Conservation (phyloP, 2,888 invertebrate genomes). For the Andrena chrysosceles region DNA sequence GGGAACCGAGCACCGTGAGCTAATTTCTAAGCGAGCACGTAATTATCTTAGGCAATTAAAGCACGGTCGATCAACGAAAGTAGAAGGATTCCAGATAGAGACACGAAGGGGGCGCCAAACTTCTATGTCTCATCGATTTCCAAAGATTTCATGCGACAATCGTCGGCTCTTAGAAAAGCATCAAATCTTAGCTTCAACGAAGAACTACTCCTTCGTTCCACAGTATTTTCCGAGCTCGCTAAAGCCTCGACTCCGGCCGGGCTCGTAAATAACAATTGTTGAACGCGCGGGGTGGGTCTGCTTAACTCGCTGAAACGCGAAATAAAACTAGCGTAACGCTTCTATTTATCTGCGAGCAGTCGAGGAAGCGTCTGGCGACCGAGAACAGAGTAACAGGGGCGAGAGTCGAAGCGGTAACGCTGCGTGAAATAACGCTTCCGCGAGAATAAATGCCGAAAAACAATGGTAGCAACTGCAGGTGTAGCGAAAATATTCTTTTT, state of each 20-base stretch:
- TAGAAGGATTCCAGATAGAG: no score
- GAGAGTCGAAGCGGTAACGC: background rate
- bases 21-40: slow-evolving; percentile 10
- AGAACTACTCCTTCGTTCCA: no score
- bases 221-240: background rate
- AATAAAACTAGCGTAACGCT: slow-evolving; percentile 25
- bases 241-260: background rate
- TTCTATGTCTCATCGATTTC: no score
- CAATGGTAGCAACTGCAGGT: background rate
- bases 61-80: background rate
- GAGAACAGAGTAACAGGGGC: background rate
- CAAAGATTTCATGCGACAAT: no score
- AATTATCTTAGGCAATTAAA: slow-evolving; percentile 2
- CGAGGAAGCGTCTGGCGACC: no score
- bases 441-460: background rate
- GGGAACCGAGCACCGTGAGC: slow-evolving; percentile 12
- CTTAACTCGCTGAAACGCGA: slow-evolving; percentile 33
- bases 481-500: background rate
- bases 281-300: background rate
- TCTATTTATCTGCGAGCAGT: slow-evolving; percentile 20
- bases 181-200: background rate
- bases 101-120: no score
- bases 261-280: slow-evolving; percentile 16
- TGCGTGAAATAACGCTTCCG: background rate
- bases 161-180: background rate